Conservation (phyloP, 2,113 vertebrate genomes). For the Carollia perspicillata region DNA sequence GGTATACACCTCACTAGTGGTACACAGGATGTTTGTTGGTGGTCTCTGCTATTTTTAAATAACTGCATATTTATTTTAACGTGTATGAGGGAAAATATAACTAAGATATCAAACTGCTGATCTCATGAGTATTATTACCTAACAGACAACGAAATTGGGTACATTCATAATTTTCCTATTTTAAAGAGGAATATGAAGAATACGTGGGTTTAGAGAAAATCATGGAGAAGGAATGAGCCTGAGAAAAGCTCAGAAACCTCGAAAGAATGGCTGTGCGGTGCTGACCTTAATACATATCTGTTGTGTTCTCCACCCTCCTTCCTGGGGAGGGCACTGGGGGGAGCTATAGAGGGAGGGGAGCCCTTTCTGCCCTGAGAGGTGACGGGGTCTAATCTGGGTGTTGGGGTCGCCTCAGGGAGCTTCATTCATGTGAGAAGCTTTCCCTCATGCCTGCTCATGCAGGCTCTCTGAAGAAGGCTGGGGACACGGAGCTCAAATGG, state of each 20-base stretch:
- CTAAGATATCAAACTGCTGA: background rate
- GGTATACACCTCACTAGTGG: background rate
- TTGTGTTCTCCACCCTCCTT: background rate
- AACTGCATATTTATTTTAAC: background rate
- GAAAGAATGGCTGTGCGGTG: background rate
- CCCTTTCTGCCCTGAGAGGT: background rate
- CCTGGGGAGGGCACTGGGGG: background rate
- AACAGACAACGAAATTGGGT: background rate
- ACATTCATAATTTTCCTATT: background rate
- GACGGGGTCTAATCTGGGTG: background rate
- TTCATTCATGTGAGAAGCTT: background rate
- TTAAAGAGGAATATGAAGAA: constrained; percentile 24
- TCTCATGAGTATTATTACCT: background rate
- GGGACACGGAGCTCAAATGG: background rate
- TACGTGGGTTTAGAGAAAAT: background rate
- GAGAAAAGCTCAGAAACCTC: background rate
- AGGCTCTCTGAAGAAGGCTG: background rate
- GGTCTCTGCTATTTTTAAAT: background rate
- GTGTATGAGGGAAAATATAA: background rate
- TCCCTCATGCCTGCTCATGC: background rate
- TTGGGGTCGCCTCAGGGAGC: background rate
- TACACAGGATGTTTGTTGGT: background rate
- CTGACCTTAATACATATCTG: background rate
- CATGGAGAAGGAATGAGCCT: background rate
- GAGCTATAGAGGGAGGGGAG: background rate